Conservation (phyloP, 2,797 vertebrate species). For the Hippocampus kuda region DNA sequence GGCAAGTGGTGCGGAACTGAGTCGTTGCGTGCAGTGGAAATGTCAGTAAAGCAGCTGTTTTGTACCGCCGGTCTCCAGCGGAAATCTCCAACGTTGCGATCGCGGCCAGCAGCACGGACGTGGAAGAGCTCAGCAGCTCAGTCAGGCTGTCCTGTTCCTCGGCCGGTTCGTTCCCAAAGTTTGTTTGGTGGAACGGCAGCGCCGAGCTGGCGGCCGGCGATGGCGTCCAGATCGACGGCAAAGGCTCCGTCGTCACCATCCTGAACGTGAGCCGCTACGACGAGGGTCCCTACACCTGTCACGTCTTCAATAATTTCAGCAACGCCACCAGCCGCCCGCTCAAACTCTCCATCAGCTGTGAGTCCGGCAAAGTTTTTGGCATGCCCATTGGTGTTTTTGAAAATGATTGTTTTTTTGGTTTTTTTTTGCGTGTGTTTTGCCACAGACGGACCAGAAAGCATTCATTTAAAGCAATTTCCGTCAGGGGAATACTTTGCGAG, state of each 20-base stretch:
- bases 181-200: slow-evolving; percentile 46
- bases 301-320: slow-evolving; percentile 45
- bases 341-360: slow-evolving; percentile 22
- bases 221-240: slow-evolving; percentile 27
- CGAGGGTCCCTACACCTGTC: slow-evolving; percentile 48
- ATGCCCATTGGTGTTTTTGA: background rate
- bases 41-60: too few relatives aligned
- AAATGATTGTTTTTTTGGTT: background rate
- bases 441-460: slow-evolving; percentile 3
- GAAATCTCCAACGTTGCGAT: slow-evolving; percentile 28
- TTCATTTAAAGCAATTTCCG: background rate
- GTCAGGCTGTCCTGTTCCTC: slow-evolving; percentile 44
- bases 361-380: background rate
- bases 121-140: slow-evolving; percentile 39
- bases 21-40: too few relatives aligned
- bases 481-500: background rate
- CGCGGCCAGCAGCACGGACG: slow-evolving; percentile 21
- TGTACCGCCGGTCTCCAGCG: slow-evolving; percentile 18
- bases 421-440: background rate
- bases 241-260: slow-evolving; percentile 37
- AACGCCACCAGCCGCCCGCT: slow-evolving; percentile 27
- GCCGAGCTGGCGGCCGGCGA: slow-evolving; percentile 27
- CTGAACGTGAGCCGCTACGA: slow-evolving; percentile 36
- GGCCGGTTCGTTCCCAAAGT: slow-evolving; percentile 29
- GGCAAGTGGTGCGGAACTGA: too few relatives aligned